phyloP scores from a whole-genome alignment of 2,888 invertebrate genomes.

The Oconnorella tubifera region DNA sequence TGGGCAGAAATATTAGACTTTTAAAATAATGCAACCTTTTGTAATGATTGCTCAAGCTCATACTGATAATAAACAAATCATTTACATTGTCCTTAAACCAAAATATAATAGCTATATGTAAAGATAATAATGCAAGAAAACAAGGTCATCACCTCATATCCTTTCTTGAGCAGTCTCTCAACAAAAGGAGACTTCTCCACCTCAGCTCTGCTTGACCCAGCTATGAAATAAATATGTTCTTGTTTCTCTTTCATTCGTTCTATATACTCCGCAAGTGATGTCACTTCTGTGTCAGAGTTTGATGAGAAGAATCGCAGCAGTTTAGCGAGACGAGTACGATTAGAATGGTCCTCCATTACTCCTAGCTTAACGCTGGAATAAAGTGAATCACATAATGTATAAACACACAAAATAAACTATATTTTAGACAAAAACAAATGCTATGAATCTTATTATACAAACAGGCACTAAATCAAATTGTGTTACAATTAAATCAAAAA shows the following conservation, averaged over 20 bases:
- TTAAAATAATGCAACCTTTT: too few relatives aligned
- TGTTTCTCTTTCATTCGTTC: conserved; percentile 92
- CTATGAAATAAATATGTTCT: conserved; percentile 92
- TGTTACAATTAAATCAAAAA: too few relatives aligned
- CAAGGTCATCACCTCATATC: conserved; percentile 86
- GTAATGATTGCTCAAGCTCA: too few relatives aligned
- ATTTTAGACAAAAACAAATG: conserved; percentile 11
- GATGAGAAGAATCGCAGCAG: conserved; percentile 84
- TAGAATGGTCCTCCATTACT: conserved; percentile 94
- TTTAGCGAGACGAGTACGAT: conserved; percentile 91
- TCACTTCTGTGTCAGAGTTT: conserved; percentile 63
- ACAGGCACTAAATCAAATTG: too few relatives aligned
- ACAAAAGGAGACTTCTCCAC: conserved; percentile 86
- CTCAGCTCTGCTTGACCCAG: conserved; percentile 87
- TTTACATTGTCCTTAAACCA: too few relatives aligned
- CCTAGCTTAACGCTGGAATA: conserved; percentile 79
- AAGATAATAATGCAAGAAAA: too few relatives aligned
- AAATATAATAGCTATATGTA: too few relatives aligned
- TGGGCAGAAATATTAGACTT: too few relatives aligned
- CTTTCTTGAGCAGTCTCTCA: conserved; percentile 84
- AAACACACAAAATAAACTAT: not conserved
- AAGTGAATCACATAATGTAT: not conserved
- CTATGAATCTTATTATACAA: too few relatives aligned
- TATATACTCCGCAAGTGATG: conserved; percentile 82
- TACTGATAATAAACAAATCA: too few relatives aligned